phyloP scores from a whole-genome alignment of 2,888 invertebrate species.

The Drosophila robusta region DNA sequence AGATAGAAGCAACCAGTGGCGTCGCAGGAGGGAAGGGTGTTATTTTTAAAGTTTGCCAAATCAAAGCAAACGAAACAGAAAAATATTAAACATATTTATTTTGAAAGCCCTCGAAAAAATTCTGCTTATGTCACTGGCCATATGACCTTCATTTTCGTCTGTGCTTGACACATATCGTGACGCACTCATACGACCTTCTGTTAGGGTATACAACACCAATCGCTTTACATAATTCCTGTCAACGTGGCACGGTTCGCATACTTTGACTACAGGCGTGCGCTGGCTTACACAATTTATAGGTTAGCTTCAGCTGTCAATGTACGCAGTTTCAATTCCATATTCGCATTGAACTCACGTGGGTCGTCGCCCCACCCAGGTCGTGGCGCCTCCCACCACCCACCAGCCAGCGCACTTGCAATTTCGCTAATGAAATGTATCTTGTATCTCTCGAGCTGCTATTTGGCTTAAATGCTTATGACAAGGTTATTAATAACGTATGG shows the following conservation, averaged over 20 bases:
- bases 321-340: slow-evolving; percentile 40
- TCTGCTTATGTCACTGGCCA: no score
- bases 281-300: slow-evolving; percentile 44
- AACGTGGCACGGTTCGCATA: slow-evolving; percentile 1
- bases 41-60: no score
- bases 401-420: slow-evolving; percentile 27
- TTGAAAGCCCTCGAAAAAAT: no score
- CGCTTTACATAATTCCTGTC: slow-evolving; percentile 40
- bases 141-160: no score
- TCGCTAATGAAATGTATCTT: slow-evolving; percentile 49
- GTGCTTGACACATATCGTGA: no score
- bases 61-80: no score
- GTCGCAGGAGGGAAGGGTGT: no score
- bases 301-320: slow-evolving; percentile 20
- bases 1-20: no score
- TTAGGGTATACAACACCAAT: not conserved
- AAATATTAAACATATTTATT: no score
- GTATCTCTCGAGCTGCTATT: slow-evolving; percentile 10
- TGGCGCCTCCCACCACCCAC: not conserved
- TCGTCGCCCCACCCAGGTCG: not conserved
- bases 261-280: slow-evolving; percentile 6
- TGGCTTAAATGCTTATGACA: slow-evolving; percentile 39
- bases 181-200: not conserved
- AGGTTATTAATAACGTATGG: slow-evolving; percentile 55
- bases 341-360: slow-evolving; percentile 27